Conservation (phyloP, 2,888 invertebrate genomes). For the Drosophila glabriapex region DNA sequence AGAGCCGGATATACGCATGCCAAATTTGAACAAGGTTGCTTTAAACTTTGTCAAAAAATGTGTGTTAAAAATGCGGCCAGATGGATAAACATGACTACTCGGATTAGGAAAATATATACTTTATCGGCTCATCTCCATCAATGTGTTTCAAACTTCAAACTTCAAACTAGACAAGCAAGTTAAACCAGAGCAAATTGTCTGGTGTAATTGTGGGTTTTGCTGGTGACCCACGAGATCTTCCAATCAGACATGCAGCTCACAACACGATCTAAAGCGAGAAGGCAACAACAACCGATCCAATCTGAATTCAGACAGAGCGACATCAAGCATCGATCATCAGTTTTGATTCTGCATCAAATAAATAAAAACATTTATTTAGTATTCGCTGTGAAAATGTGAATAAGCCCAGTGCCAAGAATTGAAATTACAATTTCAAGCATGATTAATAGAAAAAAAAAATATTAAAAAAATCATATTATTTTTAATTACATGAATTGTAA, state of each 20-base stretch:
- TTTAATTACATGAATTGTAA: neutral
- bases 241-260: neutral
- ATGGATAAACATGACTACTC: no score
- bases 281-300: conserved; percentile 8
- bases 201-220: neutral
- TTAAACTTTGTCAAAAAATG: no score
- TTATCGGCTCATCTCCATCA: no score
- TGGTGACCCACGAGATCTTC: conserved; percentile 3
- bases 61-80: no score
- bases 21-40: no score
- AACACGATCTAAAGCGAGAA: conserved; percentile 12
- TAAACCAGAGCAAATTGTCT: neutral
- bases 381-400: neutral
- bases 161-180: neutral
- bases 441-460: neutral
- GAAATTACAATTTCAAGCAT: neutral
- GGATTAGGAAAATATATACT: no score
- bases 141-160: no score
- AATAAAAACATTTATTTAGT: no score
- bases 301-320: neutral
- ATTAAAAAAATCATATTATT: neutral
- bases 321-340: neutral
- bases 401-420: neutral
- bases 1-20: no score
- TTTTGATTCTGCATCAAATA: neutral